Evolutionary conservation across 2,797 vertebrate genomes (phyloP).

Genomic region (Acipenser transmontanus): DNA sequence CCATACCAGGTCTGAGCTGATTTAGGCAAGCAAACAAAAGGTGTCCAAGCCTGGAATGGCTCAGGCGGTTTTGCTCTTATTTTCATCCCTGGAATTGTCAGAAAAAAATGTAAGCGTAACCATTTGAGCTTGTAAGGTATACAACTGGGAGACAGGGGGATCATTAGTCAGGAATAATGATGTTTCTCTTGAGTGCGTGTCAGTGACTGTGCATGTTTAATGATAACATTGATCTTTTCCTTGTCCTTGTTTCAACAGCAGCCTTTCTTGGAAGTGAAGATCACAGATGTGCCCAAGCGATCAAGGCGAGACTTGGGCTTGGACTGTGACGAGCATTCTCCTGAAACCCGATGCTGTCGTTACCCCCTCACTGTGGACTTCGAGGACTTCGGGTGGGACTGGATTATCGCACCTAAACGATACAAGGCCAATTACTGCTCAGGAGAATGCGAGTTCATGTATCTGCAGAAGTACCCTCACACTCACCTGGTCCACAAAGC

Average conservation of each 20-base stretch:
- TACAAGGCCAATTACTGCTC: conserved; percentile 97
- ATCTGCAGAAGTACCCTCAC: conserved; percentile 92
- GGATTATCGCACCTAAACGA: conserved; percentile 95
- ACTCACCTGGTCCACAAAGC: conserved; percentile 92
- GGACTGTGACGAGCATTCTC: conserved; percentile 88
- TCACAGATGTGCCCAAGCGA: conserved; percentile 80
- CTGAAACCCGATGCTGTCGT: conserved; percentile 86
- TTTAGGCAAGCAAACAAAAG: no score
- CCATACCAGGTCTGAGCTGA: no score
- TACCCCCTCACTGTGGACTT: conserved; percentile 95
- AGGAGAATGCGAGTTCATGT: conserved; percentile 91
- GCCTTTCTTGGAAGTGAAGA: conserved; percentile 93
- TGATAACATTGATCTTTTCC: no score
- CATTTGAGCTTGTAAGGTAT: no score
- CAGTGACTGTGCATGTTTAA: no score
- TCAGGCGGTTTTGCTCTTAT: no score
- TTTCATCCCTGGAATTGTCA: no score
- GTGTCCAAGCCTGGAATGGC: no score
- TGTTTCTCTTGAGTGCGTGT: no score
- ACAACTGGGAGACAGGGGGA: no score
- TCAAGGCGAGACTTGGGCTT: conserved; percentile 80
- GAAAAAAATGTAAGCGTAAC: no score
- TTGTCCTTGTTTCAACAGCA: conserved; percentile 54
- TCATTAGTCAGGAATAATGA: no score
- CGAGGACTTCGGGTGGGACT: conserved; percentile 92